A percentile compares a stretch with the other conserved stretches of the same genome.
These are phyloP conservation scores for Lasioglossum malachurum DNA, from an alignment of 2,888 invertebrate genomes.

Conservation along the genomic window DNA sequence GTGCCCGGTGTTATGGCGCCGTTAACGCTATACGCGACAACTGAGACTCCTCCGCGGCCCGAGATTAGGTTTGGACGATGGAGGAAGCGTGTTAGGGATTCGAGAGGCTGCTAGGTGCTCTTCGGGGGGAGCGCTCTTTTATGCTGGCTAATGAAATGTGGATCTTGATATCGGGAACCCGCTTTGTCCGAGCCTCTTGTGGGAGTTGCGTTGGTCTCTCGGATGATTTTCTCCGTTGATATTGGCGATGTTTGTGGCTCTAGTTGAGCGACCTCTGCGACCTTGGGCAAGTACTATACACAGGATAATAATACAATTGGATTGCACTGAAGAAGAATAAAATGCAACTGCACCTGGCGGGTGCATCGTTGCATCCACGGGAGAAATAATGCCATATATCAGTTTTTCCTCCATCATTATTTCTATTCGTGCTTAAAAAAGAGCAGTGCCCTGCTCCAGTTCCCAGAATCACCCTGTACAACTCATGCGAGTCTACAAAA, in stretches of 20 bases:
- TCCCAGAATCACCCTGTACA: too few species aligned
- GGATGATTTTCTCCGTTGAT: neutral
- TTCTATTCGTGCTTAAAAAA: neutral
- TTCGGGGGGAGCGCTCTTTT: neutral
- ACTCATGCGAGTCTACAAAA: too few species aligned
- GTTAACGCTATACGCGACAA: slow-evolving; percentile 26
- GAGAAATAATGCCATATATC: too few species aligned
- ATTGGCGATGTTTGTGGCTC: neutral
- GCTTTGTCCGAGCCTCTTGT: neutral
- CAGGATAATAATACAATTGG: too few species aligned
- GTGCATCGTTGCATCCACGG: too few species aligned
- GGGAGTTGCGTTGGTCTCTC: neutral
- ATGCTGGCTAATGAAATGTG: slow-evolving; percentile 2
- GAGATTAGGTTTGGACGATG: slow-evolving; percentile 4
- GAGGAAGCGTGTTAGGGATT: neutral
- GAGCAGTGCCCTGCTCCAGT: neutral
- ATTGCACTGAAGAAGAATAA: too few species aligned
- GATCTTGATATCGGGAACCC: neutral
- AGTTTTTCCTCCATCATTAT: too few species aligned
- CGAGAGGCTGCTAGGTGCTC: neutral
- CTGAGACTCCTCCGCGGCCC: neutral
- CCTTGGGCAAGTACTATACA: too few species aligned
- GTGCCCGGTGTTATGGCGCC: slow-evolving; percentile 1
- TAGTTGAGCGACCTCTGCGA: too few species aligned
- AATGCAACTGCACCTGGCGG: too few species aligned